Conservation (phyloP, 2,113 vertebrate genomes). For the Odocoileus virginianus region DNA sequence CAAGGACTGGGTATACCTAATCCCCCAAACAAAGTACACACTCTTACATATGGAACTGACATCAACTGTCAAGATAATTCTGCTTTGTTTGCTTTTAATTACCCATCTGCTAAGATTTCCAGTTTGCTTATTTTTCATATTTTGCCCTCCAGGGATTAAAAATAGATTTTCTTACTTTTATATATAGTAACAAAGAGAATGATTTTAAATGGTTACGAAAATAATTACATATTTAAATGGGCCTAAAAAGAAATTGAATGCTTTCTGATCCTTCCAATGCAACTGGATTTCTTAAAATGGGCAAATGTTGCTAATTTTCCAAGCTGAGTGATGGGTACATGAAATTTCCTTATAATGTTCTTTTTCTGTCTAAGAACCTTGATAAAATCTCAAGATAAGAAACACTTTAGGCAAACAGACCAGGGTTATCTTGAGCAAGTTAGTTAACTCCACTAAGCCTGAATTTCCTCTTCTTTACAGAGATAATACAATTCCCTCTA, state of each 20-base stretch:
- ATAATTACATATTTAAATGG: conserved; percentile 28
- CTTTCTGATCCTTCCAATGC: not conserved
- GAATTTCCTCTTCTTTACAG: not conserved
- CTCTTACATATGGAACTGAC: not conserved
- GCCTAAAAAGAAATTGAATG: conserved; percentile 15
- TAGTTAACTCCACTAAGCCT: not conserved
- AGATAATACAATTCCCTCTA: not conserved
- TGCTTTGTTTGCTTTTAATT: conserved; percentile 65
- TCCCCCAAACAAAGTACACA: not conserved
- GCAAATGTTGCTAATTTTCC: not conserved
- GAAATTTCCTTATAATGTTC: not conserved
- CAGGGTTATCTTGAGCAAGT: not conserved
- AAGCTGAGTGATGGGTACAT: not conserved
- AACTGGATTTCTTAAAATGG: not conserved
- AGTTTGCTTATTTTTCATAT: conserved; percentile 43
- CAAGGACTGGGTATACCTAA: not conserved
- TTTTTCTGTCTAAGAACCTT: not conserved
- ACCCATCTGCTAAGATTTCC: conserved; percentile 48
- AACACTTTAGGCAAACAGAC: not conserved
- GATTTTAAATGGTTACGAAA: not conserved
- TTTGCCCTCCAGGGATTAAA: conserved; percentile 30
- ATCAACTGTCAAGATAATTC: not conserved
- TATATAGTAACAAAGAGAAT: conserved; percentile 51
- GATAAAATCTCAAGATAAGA: not conserved
- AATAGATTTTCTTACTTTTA: conserved; percentile 43